Evolutionary conservation across 2,888 invertebrate genomes (phyloP).

Genomic region (Ferdinandea cuprea): DNA sequence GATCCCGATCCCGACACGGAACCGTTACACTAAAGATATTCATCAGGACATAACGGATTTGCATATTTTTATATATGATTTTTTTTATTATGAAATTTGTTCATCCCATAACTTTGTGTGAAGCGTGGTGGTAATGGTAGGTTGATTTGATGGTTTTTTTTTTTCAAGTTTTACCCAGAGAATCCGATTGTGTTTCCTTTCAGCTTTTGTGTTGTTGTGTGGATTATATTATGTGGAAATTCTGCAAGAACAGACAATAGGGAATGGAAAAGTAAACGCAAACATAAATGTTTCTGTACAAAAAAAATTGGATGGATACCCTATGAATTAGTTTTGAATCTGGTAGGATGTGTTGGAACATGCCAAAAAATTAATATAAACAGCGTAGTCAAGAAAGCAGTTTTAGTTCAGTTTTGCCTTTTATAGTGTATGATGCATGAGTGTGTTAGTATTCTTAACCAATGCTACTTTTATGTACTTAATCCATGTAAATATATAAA

Average conservation of each 20-base stretch:
- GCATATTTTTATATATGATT: constrained; percentile 45
- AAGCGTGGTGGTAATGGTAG: constrained; percentile 5
- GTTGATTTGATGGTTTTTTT: not conserved
- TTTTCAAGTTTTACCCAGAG: constrained; percentile 1
- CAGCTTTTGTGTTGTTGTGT: constrained; percentile 33
- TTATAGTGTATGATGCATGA: no score
- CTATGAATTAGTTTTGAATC: no score
- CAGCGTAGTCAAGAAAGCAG: no score
- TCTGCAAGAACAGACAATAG: constrained; percentile 19
- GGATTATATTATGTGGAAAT: constrained; percentile 59
- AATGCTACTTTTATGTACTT: no score
- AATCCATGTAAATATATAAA: no score
- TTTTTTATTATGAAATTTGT: constrained; percentile 7
- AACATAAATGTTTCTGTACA: not conserved
- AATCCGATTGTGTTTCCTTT: constrained; percentile 44
- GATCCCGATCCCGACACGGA: constrained; percentile 32
- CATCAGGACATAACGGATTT: constrained; percentile 66
- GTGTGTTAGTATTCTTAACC: no score
- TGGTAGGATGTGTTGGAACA: no score
- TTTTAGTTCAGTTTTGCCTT: no score
- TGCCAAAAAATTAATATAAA: no score
- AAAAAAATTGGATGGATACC: no score
- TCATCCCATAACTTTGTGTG: constrained; percentile 15
- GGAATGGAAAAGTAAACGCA: not conserved
- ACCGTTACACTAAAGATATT: constrained; percentile 67